Evolutionary conservation across 2,888 invertebrate species (phyloP).

Genomic region (Dichetophora obliterata): DNA sequence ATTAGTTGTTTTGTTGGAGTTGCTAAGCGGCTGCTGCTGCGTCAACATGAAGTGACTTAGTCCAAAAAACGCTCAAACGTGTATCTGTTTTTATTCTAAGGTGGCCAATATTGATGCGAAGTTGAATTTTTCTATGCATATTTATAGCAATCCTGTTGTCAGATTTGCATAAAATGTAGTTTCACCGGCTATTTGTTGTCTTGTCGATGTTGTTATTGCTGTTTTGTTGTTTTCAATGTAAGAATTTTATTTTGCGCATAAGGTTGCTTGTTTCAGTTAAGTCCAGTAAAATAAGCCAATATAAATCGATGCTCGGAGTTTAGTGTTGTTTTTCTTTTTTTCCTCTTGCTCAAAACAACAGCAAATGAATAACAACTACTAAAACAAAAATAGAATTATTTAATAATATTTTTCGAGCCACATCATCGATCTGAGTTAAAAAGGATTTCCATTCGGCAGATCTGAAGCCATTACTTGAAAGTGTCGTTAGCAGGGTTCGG

Average conservation of each 20-base stretch:
- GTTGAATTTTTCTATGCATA: conserved; percentile 15
- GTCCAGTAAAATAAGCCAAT: neutral
- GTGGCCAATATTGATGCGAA: neutral
- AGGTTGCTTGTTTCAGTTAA: neutral
- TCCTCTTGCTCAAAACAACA: no score
- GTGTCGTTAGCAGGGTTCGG: no score
- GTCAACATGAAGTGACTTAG: neutral
- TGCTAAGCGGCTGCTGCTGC: neutral
- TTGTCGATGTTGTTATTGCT: conserved; percentile 22
- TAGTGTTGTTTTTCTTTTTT: conserved; percentile 26
- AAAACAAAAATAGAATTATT: no score
- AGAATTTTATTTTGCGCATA: conserved; percentile 9
- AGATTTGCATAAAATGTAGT: conserved; percentile 64
- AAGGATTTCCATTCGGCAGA: no score
- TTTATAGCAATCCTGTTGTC: conserved; percentile 44
- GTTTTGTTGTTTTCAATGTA: conserved; percentile 18
- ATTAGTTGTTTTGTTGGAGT: neutral
- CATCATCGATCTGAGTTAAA: no score
- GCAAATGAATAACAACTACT: no score
- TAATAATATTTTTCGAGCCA: no score
- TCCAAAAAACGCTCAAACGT: conserved; percentile 18
- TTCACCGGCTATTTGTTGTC: conserved; percentile 54
- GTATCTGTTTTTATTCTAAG: conserved; percentile 24
- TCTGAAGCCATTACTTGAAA: no score
- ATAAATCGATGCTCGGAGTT: neutral